These are phyloP conservation scores for Acleris sparsana DNA, from an alignment of 2,888 invertebrate species.

Conservation along the genomic window DNA sequence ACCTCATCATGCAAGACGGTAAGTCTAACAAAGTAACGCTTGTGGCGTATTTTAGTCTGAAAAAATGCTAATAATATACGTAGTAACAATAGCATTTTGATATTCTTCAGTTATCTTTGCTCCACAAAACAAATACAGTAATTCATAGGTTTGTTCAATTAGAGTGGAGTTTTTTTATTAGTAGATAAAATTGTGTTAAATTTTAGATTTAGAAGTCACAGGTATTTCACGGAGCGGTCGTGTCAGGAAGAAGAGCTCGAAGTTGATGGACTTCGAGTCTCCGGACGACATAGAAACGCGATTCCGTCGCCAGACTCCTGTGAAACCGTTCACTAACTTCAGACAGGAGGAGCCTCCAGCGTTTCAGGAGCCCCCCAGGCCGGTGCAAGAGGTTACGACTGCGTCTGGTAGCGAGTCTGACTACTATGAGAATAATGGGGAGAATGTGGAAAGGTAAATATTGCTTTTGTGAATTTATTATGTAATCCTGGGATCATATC, in stretches of 20 bases:
- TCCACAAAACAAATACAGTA: too few relatives aligned
- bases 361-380: conserved; percentile 52
- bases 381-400: conserved; percentile 61
- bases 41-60: background rate
- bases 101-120: too few relatives aligned
- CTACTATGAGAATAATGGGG: conserved; percentile 73
- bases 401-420: conserved; percentile 77
- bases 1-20: conserved; percentile 15
- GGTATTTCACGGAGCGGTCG: conserved; percentile 95
- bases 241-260: conserved; percentile 97
- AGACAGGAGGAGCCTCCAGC: conserved; percentile 61
- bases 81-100: background rate
- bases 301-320: conserved; percentile 70
- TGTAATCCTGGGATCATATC: too few relatives aligned
- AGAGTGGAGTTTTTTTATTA: too few relatives aligned
- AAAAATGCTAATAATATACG: background rate
- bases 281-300: conserved; percentile 92
- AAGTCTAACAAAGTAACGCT: background rate
- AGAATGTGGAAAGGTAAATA: conserved; percentile 70
- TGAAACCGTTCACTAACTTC: conserved; percentile 58
- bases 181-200: conserved; percentile 2
- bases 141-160: too few relatives aligned
- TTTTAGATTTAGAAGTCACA: conserved; percentile 89
- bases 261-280: conserved; percentile 96
- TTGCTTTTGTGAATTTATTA: too few relatives aligned